phyloP scores from a whole-genome alignment of 2,888 invertebrate species.

The Vannuccia rotundouncinata region DNA sequence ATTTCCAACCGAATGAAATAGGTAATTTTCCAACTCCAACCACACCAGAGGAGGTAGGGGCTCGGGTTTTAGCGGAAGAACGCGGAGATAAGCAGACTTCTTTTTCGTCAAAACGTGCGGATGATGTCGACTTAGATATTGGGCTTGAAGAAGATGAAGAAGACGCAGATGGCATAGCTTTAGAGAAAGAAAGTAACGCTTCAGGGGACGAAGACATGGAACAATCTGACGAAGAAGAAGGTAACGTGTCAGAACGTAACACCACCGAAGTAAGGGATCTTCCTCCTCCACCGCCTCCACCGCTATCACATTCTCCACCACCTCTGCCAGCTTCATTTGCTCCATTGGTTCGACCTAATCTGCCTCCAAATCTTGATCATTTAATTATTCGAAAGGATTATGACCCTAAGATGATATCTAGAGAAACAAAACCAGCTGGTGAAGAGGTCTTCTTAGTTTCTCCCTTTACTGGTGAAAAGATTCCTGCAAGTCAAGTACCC shows the following conservation, averaged over 20 bases:
- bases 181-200: neutral
- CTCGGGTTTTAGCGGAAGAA: conserved; percentile 77
- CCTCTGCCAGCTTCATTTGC: neutral
- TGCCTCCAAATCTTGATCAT: neutral
- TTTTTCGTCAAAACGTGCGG: conserved; percentile 31
- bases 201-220: conserved; percentile 79
- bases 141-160: conserved; percentile 62
- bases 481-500: conserved; percentile 90
- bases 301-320: neutral
- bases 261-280: conserved; percentile 61
- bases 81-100: conserved; percentile 43
- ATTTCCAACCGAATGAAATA: conserved; percentile 68
- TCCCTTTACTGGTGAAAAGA: conserved; percentile 92
- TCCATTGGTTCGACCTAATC: neutral
- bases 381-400: conserved; percentile 80
- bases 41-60: conserved; percentile 91
- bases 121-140: conserved; percentile 65
- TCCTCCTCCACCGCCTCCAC: conserved; percentile 11
- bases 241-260: conserved; percentile 57
- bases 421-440: neutral
- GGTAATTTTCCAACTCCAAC: conserved; percentile 89
- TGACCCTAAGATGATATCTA: conserved; percentile 71
- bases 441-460: conserved; percentile 81
- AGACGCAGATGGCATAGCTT: conserved; percentile 58
- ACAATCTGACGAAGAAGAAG: conserved; percentile 65